Conservation (phyloP, 2,797 vertebrate genomes). For the Hydrophis major region DNA sequence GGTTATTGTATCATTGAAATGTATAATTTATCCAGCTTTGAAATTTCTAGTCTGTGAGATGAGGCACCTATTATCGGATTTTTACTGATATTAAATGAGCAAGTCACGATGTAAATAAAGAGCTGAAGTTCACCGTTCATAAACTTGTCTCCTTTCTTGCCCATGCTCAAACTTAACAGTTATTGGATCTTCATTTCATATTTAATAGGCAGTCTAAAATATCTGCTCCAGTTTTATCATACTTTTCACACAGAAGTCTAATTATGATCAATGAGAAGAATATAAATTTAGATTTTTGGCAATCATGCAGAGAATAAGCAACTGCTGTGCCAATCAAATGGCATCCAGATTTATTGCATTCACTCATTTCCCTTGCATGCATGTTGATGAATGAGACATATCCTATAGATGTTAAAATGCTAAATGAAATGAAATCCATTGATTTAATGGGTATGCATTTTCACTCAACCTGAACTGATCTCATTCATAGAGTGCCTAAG, state of each 20-base stretch:
- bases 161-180: too few species aligned
- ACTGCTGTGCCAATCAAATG: rapidly evolving
- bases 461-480: too few species aligned
- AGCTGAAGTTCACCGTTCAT: too few species aligned
- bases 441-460: background rate
- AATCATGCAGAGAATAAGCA: background rate
- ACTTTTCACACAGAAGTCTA: rapidly evolving
- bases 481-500: background rate
- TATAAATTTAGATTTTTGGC: background rate
- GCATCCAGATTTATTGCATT: background rate
- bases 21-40: background rate
- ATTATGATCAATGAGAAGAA: background rate
- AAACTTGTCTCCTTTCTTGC: too few species aligned
- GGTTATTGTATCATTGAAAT: background rate
- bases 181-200: background rate
- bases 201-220: background rate
- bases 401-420: background rate
- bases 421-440: slow-evolving; percentile 4
- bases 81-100: too few species aligned
- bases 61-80: background rate
- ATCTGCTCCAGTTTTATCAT: background rate
- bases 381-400: background rate
- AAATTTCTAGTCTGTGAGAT: background rate
- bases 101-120: too few species aligned
- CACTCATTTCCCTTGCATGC: slow-evolving; percentile 17